Evolutionary conservation across 2,888 invertebrate species (phyloP).

Genomic region (Spatulosminthurus flaviceps): DNA sequence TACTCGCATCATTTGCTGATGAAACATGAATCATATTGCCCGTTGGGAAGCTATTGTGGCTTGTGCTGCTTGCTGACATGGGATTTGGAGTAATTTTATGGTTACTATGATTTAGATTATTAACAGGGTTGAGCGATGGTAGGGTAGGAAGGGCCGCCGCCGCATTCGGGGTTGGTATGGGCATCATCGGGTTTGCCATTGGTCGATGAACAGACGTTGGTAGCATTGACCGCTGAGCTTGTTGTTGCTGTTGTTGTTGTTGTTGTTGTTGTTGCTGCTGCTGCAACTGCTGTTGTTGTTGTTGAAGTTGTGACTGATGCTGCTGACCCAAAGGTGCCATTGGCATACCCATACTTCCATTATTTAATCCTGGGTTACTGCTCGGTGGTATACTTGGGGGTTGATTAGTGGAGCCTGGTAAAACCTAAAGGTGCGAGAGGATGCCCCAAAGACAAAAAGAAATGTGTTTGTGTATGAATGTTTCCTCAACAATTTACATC

Average conservation of each 20-base stretch:
- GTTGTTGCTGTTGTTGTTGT: background rate
- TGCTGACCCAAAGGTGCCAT: constrained; percentile 10
- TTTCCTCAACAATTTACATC: constrained; percentile 47
- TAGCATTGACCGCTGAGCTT: background rate
- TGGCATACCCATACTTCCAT: background rate
- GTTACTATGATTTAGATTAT: constrained; percentile 44
- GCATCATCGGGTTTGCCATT: constrained; percentile 43
- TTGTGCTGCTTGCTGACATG: constrained; percentile 53
- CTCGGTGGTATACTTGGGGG: constrained; percentile 41
- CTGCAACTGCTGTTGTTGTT: background rate
- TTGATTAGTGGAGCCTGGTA: constrained; percentile 41
- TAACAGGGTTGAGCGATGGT: constrained; percentile 43
- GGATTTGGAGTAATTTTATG: constrained; percentile 30
- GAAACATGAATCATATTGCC: constrained; percentile 34
- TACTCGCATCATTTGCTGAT: background rate
- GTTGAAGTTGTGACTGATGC: constrained; percentile 23
- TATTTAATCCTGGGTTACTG: constrained; percentile 45
- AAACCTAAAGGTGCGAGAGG: constrained; percentile 33
- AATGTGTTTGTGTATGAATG: constrained; percentile 25
- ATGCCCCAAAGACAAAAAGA: constrained; percentile 28
- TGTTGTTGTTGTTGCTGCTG: background rate
- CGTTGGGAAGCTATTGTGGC: background rate
- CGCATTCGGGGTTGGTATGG: constrained; percentile 46
- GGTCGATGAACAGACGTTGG: constrained; percentile 28
- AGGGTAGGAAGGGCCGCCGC: constrained; percentile 43